Base-by-base conservation (phyloP, 1,140 invertebrate genomes). In the Zaprionus camerounensis region DNA sequence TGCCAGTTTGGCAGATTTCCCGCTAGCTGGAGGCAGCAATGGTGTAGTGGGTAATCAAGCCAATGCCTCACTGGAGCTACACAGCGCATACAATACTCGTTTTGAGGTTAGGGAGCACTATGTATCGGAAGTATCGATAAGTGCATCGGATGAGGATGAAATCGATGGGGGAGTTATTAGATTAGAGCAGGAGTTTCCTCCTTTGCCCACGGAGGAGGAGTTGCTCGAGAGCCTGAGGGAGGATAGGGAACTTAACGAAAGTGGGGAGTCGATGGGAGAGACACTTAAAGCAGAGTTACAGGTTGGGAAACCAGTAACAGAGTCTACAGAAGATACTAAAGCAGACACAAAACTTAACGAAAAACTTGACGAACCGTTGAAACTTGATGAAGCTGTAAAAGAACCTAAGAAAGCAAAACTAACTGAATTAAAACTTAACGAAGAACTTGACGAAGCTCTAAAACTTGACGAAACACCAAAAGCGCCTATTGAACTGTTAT, bases 1-100 rank as follows among this genome's bases (percentile, higher is more conserved):
- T 78, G 91, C 88, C 20, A 92, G 91, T n/a, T 71, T 92, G 28
- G 80, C 87, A 4, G 91, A 92, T 36, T 92, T 75, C 62, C 91
- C 91, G 0, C 53, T 91, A 17, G 58, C 5, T 1, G 46, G 46
- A 5, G 20, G 2, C 0, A 1, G 4, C 38, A 41, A 34, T 34
- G 3, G 13, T 4, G 20, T 22, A 5, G 24, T 26, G 4, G 46
- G 20, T 0, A 13, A 4, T 24, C 71, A 86, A 13, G 77, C 68
- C 26, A 91, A 92, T 72, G 74, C 82, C 36, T 86, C 80, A 0
- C 51, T 92, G 15, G 78, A 91, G 31, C 63, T 92, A 22, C 79
- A 82, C 46, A 74, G 77, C 3, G 38, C 13, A 0, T 91, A 79
- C 56, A 92, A 92, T 57, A 91, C 72, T 63, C 86, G 87, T 28